Evolutionary conservation across 2,113 vertebrate genomes (phyloP).

Genomic region (Phocoena phocoena): DNA sequence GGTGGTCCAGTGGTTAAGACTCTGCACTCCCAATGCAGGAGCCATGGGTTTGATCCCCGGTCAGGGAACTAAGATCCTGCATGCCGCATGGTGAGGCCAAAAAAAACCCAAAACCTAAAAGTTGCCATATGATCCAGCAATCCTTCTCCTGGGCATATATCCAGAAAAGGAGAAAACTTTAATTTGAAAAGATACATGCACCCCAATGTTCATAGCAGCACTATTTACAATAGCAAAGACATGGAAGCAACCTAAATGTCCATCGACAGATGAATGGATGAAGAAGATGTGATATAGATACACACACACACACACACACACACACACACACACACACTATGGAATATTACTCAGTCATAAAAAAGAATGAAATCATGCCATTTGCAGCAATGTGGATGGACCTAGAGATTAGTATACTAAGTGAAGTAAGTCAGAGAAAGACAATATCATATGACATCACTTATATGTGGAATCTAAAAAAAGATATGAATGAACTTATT

Average conservation of each 20-base stretch:
- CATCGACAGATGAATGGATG: neutral
- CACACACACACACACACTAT: fast-evolving
- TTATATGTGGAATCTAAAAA: neutral
- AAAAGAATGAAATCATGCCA: neutral
- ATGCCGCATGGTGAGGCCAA: too few relatives aligned
- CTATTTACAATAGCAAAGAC: neutral
- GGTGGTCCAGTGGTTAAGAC: too few relatives aligned
- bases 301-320: fast-evolving
- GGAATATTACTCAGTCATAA: neutral
- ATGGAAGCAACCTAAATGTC: neutral
- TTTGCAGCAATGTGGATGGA: neutral
- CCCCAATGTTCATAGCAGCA: neutral
- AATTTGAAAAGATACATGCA: neutral
- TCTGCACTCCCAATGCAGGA: too few relatives aligned
- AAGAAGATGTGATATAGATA: neutral
- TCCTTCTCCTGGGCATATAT: neutral
- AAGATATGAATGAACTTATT: neutral
- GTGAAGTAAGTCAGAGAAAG: neutral
- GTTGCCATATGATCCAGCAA: neutral
- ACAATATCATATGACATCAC: neutral
- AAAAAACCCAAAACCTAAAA: neutral
- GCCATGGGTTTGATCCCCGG: too few relatives aligned
- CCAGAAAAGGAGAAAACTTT: neutral
- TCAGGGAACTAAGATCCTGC: too few relatives aligned
- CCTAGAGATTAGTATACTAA: neutral